Evolutionary conservation across 2,113 vertebrate genomes (phyloP).

Genomic region (Larimichthys crocea): DNA sequence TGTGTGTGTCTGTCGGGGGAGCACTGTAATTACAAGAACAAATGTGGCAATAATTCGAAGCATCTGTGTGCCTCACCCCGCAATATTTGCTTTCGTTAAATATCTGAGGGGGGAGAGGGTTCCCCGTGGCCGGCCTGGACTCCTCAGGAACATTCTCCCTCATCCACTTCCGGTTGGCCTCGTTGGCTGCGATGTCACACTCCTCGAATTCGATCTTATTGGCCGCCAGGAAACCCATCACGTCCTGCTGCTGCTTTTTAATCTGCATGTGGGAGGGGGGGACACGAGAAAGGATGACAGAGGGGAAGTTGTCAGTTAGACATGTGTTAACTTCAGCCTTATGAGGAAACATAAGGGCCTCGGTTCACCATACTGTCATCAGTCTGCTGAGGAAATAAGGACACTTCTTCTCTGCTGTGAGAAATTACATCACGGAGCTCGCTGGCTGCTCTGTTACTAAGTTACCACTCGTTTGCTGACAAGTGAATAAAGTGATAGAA

Average conservation of each 20-base stretch:
- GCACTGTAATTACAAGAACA: not conserved
- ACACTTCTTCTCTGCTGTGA: conserved; percentile 27
- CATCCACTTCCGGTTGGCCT: conserved; percentile 97
- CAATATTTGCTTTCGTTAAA: conserved; percentile 94
- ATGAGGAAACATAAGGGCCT: conserved; percentile 42
- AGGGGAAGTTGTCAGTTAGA: conserved; percentile 64
- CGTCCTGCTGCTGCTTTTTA: conserved; percentile 98
- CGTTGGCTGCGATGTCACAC: conserved; percentile 94
- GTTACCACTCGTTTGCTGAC: conserved; percentile 28
- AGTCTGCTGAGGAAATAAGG: conserved; percentile 33
- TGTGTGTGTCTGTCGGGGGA: not conserved
- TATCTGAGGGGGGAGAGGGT: conserved; percentile 95
- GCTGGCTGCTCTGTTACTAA: conserved; percentile 40
- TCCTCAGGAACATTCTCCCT: conserved; percentile 94
- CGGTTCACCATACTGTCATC: conserved; percentile 17
- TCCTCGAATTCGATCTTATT: conserved; percentile 97
- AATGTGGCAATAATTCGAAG: not conserved
- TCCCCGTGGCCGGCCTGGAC: conserved; percentile 88
- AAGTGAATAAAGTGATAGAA: conserved; percentile 22
- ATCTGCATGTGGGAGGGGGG: conserved; percentile 83
- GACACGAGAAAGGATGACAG: conserved; percentile 36
- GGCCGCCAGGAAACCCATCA: conserved; percentile 92
- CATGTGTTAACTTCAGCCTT: conserved; percentile 10
- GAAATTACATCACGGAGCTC: conserved; percentile 2
- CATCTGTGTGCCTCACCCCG: conserved; percentile 86